These are phyloP conservation scores for Ametastegia equiseti DNA, from an alignment of 2,888 invertebrate genomes.

Conservation along the genomic window DNA sequence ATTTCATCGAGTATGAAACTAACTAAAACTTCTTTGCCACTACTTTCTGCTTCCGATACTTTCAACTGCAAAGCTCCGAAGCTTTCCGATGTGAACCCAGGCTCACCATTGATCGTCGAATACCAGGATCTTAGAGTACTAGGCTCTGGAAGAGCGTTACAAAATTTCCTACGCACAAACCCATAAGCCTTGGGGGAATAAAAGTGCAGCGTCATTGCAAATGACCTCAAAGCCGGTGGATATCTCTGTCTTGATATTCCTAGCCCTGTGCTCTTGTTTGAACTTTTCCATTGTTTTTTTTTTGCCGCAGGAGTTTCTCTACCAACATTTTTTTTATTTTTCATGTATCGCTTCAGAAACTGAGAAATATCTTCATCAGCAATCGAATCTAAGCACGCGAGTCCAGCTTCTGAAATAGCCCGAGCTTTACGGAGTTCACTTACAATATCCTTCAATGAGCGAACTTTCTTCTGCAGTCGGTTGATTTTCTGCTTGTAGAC, in stretches of 20 bases:
- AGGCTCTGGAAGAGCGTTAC: conserved; percentile 9
- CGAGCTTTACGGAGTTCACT: conserved; percentile 27
- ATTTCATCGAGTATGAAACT: conserved; percentile 56
- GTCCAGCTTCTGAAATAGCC: conserved; percentile 38
- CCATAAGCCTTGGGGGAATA: conserved; percentile 19
- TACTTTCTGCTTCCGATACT: too few relatives aligned
- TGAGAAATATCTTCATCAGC: conserved; percentile 47
- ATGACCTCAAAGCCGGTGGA: too few relatives aligned
- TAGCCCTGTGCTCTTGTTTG: background rate
- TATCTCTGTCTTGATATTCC: conserved; percentile 11
- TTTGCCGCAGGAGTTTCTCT: conserved; percentile 16
- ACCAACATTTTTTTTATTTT: conserved; percentile 18
- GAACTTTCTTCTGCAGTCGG: conserved; percentile 36
- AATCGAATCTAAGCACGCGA: conserved; percentile 44
- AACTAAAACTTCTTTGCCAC: conserved; percentile 50
- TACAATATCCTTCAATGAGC: too few relatives aligned
- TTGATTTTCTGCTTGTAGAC: conserved; percentile 29
- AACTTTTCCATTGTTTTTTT: conserved; percentile 13
- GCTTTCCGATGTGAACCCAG: conserved; percentile 49
- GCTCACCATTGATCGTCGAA: too few relatives aligned
- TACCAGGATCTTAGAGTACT: conserved; percentile 17
- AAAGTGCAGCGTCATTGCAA: conserved; percentile 21
- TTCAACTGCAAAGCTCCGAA: conserved; percentile 50
- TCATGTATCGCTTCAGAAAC: conserved; percentile 46
- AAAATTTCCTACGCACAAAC: conserved; percentile 12